Conservation (phyloP, 2,888 invertebrate genomes). For the Ennomos erosarius region DNA sequence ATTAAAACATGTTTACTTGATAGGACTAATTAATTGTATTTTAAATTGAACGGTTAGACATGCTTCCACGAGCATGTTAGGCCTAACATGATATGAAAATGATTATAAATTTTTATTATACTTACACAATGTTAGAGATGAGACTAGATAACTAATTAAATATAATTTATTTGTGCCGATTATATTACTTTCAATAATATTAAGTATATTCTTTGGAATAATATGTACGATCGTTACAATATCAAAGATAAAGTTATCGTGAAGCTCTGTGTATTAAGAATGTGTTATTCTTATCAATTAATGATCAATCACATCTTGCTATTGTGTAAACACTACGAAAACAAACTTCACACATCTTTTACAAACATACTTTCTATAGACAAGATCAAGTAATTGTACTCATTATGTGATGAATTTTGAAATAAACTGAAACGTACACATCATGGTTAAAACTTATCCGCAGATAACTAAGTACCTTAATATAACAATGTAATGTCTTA, state of each 20-base stretch:
- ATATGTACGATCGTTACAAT: too few relatives aligned
- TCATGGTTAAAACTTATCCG: constrained; percentile 4
- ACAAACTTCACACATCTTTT: constrained; percentile 22
- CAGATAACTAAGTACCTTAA: constrained; percentile 16
- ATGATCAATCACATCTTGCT: too few relatives aligned
- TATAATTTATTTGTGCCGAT: constrained; percentile 18
- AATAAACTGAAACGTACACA: constrained; percentile 1
- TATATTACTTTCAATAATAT: constrained; percentile 5
- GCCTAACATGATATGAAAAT: constrained; percentile 56
- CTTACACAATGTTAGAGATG: constrained; percentile 5
- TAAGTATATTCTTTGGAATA: constrained; percentile 29
- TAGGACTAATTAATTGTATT: constrained; percentile 15
- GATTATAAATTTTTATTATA: constrained; percentile 14
- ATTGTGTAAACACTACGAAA: constrained; percentile 19
- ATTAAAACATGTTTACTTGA: not conserved
- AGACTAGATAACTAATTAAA: constrained; percentile 30
- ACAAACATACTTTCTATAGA: constrained; percentile 4
- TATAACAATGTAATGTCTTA: constrained; percentile 11
- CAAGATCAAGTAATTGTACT: not conserved
- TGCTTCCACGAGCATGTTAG: constrained; percentile 54
- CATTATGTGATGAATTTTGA: too few relatives aligned
- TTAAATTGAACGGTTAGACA: constrained; percentile 47
- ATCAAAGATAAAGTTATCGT: too few relatives aligned
- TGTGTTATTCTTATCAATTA: too few relatives aligned
- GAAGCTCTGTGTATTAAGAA: too few relatives aligned